These are phyloP conservation scores for Ornithorhynchus anatinus DNA, from an alignment of 2,113 vertebrate species.

Conservation along the genomic window DNA sequence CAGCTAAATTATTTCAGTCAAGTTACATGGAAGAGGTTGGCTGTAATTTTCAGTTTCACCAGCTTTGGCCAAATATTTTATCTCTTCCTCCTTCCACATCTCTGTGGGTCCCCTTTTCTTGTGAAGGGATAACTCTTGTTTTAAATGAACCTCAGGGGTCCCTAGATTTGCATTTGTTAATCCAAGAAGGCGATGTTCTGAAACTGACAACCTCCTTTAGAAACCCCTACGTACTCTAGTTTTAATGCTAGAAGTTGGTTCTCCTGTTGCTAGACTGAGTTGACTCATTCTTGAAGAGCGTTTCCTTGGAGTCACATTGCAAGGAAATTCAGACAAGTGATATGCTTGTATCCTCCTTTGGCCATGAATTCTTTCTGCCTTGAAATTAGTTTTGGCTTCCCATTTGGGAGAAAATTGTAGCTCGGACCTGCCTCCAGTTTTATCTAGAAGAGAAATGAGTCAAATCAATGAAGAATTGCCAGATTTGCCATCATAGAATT, in stretches of 20 bases:
- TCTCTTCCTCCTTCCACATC: neutral
- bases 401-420: constrained; percentile 56
- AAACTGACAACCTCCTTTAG: too few species aligned
- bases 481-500: constrained; percentile 35
- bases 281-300: neutral
- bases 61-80: constrained; percentile 10
- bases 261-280: too few species aligned
- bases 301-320: neutral
- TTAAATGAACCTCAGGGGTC: too few species aligned
- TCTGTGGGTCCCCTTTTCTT: neutral
- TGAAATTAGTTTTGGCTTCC: constrained; percentile 69
- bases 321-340: constrained; percentile 43
- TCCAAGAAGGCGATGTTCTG: too few species aligned
- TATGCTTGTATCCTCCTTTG: constrained; percentile 41
- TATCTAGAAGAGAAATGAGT: constrained; percentile 62
- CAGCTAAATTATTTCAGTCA: constrained; percentile 17
- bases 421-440: constrained; percentile 62
- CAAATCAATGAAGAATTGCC: constrained; percentile 56
- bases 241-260: too few species aligned
- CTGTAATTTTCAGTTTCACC: constrained; percentile 23
- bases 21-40: neutral
- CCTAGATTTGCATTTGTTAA: too few species aligned
- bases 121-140: too few species aligned
- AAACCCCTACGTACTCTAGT: too few species aligned
- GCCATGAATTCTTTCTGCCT: constrained; percentile 53